A percentile compares a stretch with the other conserved stretches of the same genome.
Conservation (phyloP, 2,113 vertebrate genomes). For the Orientallactaga bullata region DNA sequence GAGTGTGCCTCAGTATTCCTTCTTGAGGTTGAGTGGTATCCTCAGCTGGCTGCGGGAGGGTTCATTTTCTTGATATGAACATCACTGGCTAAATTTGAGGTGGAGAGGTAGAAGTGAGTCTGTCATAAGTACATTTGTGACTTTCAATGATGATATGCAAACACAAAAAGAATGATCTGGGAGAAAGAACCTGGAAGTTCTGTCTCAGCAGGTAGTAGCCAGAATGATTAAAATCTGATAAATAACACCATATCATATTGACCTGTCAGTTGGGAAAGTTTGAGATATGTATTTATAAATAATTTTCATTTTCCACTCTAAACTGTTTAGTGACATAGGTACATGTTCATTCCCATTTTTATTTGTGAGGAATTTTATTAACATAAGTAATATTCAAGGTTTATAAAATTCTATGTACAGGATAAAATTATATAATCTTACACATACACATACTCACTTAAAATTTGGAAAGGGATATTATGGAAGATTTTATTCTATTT, state of each 20-base stretch:
- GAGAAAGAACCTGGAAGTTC: background rate
- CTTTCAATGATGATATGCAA: background rate
- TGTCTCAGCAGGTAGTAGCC: background rate
- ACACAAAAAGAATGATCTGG: background rate
- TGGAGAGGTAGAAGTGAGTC: background rate
- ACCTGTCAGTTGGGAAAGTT: background rate
- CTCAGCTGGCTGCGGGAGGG: background rate
- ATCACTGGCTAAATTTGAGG: background rate
- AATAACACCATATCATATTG: slow-evolving; percentile 45
- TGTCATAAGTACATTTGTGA: background rate
- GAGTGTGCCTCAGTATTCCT: background rate
- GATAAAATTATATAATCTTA: no score
- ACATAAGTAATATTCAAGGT: no score
- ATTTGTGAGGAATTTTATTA: no score
- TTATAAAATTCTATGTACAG: no score
- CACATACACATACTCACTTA: no score
- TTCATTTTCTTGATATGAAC: background rate
- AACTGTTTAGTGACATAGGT: background rate
- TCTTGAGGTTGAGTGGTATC: background rate
- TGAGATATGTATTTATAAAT: slow-evolving; percentile 6
- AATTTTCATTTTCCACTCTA: slow-evolving; percentile 43
- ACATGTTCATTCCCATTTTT: no score
- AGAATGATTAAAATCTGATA: slow-evolving; percentile 36
- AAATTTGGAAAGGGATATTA: no score
- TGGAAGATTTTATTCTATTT: no score